Percentiles rank a stretch among this genome's conserved stretches.
These are phyloP conservation scores for Hemibagrus wyckioides DNA, from an alignment of 2,113 vertebrate genomes.

Conservation along the genomic window DNA sequence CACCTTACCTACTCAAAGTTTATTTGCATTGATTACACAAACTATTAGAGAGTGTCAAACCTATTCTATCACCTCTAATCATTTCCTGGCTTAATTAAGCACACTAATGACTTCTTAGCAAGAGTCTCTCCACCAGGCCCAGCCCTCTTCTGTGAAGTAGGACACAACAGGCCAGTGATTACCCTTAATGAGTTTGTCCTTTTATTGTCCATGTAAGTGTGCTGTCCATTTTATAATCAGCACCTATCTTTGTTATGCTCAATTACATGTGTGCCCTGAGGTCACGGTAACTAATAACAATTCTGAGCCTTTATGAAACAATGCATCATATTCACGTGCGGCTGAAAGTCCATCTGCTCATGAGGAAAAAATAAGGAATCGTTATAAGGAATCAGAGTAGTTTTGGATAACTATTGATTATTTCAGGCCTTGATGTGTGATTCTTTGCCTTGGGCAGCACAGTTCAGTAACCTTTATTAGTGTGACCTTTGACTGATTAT, in stretches of 20 bases:
- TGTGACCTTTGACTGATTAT: background rate
- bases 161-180: conserved; percentile 45
- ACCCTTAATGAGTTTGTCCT: conserved; percentile 48
- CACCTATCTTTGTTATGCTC: conserved; percentile 64
- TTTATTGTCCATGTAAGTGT: conserved; percentile 52
- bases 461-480: background rate
- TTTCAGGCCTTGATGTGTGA: background rate
- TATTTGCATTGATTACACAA: conserved; percentile 38
- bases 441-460: background rate
- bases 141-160: conserved; percentile 33
- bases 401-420: background rate
- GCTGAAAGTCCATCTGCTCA: background rate
- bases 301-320: conserved; percentile 46
- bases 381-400: background rate
- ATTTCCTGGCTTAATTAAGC: conserved; percentile 40
- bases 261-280: conserved; percentile 61
- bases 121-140: conserved; percentile 1
- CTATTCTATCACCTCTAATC: conserved; percentile 46
- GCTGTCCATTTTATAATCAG: conserved; percentile 50
- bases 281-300: conserved; percentile 59
- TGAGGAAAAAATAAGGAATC: background rate
- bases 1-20: conserved; percentile 33
- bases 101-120: conserved; percentile 41
- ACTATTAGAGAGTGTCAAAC: conserved; percentile 44
- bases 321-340: conserved; percentile 37